A percentile compares a stretch with the other conserved stretches of the same genome.
These are phyloP conservation scores for Nephila pilipes DNA, from an alignment of 1,140 invertebrate species.

Conservation along the genomic window DNA sequence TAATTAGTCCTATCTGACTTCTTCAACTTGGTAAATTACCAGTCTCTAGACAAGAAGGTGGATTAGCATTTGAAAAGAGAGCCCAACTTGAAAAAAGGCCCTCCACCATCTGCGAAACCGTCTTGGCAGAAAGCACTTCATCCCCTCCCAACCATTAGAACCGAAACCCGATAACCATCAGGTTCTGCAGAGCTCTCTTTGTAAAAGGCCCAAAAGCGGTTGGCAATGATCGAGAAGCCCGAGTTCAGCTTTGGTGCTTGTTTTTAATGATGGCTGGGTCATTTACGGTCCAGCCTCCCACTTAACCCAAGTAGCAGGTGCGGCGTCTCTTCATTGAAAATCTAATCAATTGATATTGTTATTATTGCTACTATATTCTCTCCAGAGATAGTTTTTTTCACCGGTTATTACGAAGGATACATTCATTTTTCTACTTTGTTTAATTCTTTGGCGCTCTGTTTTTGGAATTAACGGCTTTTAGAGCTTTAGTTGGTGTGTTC, in stretches of 20 bases:
- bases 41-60: constrained; percentile 6
- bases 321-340: constrained; percentile 68
- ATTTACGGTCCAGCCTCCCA: constrained; percentile 29
- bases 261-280: constrained; percentile 58
- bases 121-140: neutral
- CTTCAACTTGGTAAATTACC: constrained; percentile 30
- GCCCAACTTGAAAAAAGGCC: neutral
- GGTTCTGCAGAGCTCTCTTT: neutral
- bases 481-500: constrained; percentile 29
- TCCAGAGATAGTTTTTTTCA: neutral
- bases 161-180: constrained; percentile 56
- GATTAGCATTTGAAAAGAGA: constrained; percentile 55
- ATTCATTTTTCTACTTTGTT: neutral
- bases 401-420: neutral
- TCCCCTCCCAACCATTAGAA: constrained; percentile 55
- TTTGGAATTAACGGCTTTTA: constrained; percentile 65
- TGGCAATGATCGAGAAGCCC: neutral
- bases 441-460: constrained; percentile 6
- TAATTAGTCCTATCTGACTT: constrained; percentile 20
- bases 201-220: neutral
- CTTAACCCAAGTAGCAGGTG: constrained; percentile 34
- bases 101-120: constrained; percentile 32
- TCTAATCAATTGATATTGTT: constrained; percentile 68
- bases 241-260: constrained; percentile 41
- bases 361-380: constrained; percentile 22